phyloP scores from a whole-genome alignment of 53 echinoderm and acorn worm species.

The Holothuria scabra region DNA sequence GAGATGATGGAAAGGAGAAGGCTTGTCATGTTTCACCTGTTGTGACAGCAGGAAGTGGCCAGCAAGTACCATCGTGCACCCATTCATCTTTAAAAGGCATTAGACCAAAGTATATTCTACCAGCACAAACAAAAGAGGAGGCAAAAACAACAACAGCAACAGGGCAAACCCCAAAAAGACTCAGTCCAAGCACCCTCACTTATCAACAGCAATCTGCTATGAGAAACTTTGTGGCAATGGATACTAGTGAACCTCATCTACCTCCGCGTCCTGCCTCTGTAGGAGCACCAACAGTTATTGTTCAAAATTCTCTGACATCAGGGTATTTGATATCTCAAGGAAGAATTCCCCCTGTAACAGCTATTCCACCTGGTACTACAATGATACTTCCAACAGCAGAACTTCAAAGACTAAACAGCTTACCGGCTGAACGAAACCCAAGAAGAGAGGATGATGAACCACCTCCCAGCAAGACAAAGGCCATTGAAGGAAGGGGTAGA shows the following conservation, averaged over 20 bases:
- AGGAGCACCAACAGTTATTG: conserved; percentile 11
- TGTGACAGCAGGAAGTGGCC: background rate
- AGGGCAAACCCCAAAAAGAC: background rate
- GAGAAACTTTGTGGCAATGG: conserved; percentile 14
- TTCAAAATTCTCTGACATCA: background rate
- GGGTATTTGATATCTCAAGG: background rate
- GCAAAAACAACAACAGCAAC: background rate
- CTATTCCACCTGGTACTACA: background rate
- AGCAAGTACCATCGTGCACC: background rate
- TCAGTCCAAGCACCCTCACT: conserved; percentile 31
- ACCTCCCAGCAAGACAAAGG: background rate
- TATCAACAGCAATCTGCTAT: conserved; percentile 25
- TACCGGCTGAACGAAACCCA: background rate
- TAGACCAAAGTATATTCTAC: background rate
- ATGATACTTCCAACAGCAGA: conserved; percentile 1
- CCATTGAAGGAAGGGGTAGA: background rate
- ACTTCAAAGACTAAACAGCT: conserved; percentile 7
- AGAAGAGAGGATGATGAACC: background rate
- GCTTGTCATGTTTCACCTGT: too few relatives aligned
- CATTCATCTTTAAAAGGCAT: background rate
- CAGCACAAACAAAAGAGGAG: background rate
- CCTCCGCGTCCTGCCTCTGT: background rate
- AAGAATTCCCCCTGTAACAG: background rate
- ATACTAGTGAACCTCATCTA: conserved; percentile 5
- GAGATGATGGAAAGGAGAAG: background rate